Evolutionary conservation across 2,797 vertebrate species (phyloP).

Genomic region (Pantherophis vulpinus): DNA sequence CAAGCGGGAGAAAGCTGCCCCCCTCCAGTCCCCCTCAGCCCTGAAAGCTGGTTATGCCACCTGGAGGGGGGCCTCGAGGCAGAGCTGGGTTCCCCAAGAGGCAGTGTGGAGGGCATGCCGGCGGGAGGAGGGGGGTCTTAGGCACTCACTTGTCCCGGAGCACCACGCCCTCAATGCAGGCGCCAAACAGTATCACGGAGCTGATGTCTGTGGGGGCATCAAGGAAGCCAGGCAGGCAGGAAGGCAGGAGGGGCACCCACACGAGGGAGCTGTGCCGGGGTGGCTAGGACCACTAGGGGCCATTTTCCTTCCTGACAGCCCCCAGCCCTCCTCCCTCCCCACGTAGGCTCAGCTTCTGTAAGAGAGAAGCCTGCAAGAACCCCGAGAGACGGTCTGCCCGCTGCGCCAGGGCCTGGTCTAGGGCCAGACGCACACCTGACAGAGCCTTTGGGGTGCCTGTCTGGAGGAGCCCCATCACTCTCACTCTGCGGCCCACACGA

Average conservation of each 20-base stretch:
- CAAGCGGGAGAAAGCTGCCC: background rate
- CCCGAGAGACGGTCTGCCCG: background rate
- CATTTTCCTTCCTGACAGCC: background rate
- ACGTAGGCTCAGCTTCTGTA: background rate
- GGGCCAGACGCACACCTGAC: background rate
- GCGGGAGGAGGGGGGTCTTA: background rate
- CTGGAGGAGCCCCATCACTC: background rate
- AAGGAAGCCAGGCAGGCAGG: slow-evolving; percentile 58
- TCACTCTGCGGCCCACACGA: background rate
- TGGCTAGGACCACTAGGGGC: background rate
- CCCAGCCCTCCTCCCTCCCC: background rate
- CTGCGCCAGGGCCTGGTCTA: background rate
- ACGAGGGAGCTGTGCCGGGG: too few species aligned
- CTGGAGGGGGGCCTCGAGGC: background rate
- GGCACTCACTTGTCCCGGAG: slow-evolving; percentile 91
- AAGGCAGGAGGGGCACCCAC: too few species aligned
- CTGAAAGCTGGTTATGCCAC: background rate
- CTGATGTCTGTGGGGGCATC: slow-evolving; percentile 81
- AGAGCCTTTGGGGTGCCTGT: background rate
- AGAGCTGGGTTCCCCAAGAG: background rate
- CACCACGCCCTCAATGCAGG: slow-evolving; percentile 93
- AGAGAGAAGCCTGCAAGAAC: background rate
- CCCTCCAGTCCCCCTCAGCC: background rate
- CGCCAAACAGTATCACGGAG: slow-evolving; percentile 87
- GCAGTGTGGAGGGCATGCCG: background rate